These are phyloP conservation scores for Arenicola marina DNA, from an alignment of 2,888 invertebrate genomes.

Conservation along the genomic window DNA sequence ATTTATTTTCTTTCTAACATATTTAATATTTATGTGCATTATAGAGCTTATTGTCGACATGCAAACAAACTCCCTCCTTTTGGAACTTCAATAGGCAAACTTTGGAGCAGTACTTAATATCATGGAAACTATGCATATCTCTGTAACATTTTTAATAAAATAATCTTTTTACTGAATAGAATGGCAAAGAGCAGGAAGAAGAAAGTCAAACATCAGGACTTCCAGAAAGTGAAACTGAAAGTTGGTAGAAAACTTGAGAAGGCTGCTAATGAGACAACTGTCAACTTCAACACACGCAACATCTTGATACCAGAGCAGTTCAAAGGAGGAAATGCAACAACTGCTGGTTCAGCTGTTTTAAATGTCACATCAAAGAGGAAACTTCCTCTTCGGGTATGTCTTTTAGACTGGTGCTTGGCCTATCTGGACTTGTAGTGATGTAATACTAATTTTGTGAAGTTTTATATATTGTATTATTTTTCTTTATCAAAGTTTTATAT, in stretches of 20 bases:
- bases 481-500: no score
- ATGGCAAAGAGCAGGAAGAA: constrained; percentile 61
- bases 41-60: no score
- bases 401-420: background rate
- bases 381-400: background rate
- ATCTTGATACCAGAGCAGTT: constrained; percentile 87
- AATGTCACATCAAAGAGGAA: background rate
- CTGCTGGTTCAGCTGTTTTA: background rate
- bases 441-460: no score
- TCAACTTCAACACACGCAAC: constrained; percentile 85
- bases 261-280: constrained; percentile 86
- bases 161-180: background rate
- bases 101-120: no score
- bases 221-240: constrained; percentile 87
- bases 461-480: no score
- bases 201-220: constrained; percentile 76
- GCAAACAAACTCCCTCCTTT: no score
- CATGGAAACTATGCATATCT: no score
- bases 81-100: no score
- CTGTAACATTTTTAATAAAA: background rate
- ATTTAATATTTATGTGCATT: no score
- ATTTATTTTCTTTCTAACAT: no score
- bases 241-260: constrained; percentile 77
- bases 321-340: constrained; percentile 24
- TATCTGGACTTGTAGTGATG: no score